These are phyloP conservation scores for Aphis gossypii DNA, from an alignment of 1,140 invertebrate genomes.

Conservation along the genomic window DNA sequence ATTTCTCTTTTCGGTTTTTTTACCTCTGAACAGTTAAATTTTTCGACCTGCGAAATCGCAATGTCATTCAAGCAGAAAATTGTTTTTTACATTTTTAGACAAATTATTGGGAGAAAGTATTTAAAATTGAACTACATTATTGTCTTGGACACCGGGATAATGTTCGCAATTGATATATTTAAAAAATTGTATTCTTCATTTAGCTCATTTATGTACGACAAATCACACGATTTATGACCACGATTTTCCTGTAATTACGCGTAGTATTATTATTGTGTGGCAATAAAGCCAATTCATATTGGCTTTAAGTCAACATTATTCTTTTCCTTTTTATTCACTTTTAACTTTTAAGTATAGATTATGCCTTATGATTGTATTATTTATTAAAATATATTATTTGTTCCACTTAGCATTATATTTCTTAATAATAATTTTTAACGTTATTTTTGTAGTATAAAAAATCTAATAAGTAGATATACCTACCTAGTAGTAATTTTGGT, in stretches of 20 bases:
- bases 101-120: neutral
- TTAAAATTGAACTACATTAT: neutral
- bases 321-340: neutral
- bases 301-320: neutral
- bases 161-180: neutral
- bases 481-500: neutral
- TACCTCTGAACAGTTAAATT: neutral
- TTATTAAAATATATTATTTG: neutral
- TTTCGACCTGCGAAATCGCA: neutral
- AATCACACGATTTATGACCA: neutral
- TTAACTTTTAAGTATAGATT: neutral
- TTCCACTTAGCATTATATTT: neutral
- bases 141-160: neutral
- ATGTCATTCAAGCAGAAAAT: neutral
- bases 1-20: neutral
- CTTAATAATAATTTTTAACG: neutral
- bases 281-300: neutral
- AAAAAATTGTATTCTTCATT: neutral
- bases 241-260: neutral
- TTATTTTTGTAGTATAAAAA: neutral
- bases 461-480: neutral
- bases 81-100: neutral
- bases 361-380: neutral
- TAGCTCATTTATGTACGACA: neutral
- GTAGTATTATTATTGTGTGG: neutral